Evolutionary conservation across 2,888 invertebrate species (phyloP), one percentile per base, ranked within the genome.

Genomic region (Zygaena filipendulae): DNA sequence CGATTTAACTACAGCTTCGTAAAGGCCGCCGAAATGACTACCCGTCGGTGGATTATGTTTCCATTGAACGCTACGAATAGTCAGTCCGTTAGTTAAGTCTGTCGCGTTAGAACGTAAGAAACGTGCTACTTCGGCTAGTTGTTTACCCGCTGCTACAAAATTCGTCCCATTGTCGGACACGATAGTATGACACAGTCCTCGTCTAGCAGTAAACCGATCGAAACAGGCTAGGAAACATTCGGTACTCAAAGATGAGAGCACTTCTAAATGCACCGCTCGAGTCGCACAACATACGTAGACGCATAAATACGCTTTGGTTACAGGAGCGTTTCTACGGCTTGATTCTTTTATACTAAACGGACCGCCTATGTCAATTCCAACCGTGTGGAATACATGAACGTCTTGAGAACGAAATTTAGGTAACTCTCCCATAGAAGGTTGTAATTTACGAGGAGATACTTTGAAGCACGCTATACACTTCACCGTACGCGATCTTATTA

Each of bases 261-360:
- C 25, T 18, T 40, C 40, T 3, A 30, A 11, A 23, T 45, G 46
- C 8, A 47, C 40, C 6, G 42, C 43, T 20, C 31, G 32, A 2
- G 45, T 45, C 3, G 39, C 24, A 29, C 39, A 39, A 29, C 49
- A 53, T 2, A 52, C 39, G 32, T 35, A 38, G 2, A 33, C 3
- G 2, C 35, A 35, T n/a, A 53, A 31, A 29, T 47, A 50, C 5
- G 38, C 37, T 29, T 52, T 51, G 2, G 16, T 28, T 0, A 32
- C 32, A 21, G 36, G 32, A 1, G 32, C 29, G 12, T 45, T 42
- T n/a, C 44, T 18, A 5, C 37, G 25, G 9, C 5, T 13, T 6
- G 28, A 21, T 3, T 37, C 35, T 11, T 38, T 32, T 4, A 44
- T 26, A 1, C 21, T 13, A 16, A 35, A 38, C 0, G 35, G 32